Evolutionary conservation across 2,113 vertebrate species (phyloP).

Genomic region (Mesoclemmys tuberculata): DNA sequence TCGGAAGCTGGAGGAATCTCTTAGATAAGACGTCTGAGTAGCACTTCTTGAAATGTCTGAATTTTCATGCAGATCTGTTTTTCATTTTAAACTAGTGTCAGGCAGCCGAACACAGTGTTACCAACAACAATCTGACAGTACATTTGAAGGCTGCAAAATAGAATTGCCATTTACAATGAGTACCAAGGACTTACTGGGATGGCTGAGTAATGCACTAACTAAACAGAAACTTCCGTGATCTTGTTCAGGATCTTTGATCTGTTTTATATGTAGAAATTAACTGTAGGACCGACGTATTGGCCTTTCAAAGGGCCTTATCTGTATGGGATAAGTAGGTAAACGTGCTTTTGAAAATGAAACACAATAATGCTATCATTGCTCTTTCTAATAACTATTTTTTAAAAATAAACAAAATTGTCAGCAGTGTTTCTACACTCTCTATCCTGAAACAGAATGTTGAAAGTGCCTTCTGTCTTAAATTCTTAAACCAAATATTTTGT

Average conservation of each 20-base stretch:
- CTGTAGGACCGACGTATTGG: slow-evolving; percentile 50
- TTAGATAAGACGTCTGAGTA: background rate
- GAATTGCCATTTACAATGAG: slow-evolving; percentile 56
- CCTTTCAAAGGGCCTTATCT: slow-evolving; percentile 54
- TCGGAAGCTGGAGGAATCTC: background rate
- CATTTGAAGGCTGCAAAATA: slow-evolving; percentile 46
- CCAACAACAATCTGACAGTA: slow-evolving; percentile 20
- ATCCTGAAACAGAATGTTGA: slow-evolving; percentile 74
- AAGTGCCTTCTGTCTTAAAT: slow-evolving; percentile 87
- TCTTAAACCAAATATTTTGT: slow-evolving; percentile 81
- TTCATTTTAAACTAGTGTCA: slow-evolving; percentile 50
- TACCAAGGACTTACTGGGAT: slow-evolving; percentile 38
- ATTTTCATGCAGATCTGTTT: slow-evolving; percentile 56
- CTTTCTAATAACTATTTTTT: slow-evolving; percentile 62
- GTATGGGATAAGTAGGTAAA: slow-evolving; percentile 33
- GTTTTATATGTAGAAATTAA: slow-evolving; percentile 60
- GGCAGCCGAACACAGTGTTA: slow-evolving; percentile 67
- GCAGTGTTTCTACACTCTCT: slow-evolving; percentile 62
- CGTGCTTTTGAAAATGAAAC: slow-evolving; percentile 35
- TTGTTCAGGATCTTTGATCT: slow-evolving; percentile 49
- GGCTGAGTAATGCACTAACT: slow-evolving; percentile 50
- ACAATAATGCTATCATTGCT: slow-evolving; percentile 56
- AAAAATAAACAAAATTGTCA: slow-evolving; percentile 45
- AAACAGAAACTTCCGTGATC: slow-evolving; percentile 65
- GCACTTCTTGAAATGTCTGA: slow-evolving; percentile 29